Conservation (phyloP, 2,797 vertebrate species). For the Anolis apletophallus region DNA sequence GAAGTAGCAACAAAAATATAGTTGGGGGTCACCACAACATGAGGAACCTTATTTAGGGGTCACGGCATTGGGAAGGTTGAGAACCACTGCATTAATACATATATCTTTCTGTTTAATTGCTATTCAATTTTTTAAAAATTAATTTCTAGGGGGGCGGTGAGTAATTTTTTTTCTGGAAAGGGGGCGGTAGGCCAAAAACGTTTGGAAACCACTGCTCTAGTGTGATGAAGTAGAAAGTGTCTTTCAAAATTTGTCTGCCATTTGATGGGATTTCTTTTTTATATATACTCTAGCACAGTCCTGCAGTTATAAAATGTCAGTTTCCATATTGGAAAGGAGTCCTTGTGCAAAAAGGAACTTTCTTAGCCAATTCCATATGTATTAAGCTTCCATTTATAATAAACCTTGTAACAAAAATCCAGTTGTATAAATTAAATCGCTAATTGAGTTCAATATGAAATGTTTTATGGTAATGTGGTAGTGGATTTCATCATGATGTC, state of each 20-base stretch:
- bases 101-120: too few species aligned
- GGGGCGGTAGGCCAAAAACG: too few species aligned
- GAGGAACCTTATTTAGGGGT: too few species aligned
- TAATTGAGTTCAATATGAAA: slow-evolving; percentile 63
- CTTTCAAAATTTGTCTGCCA: not conserved
- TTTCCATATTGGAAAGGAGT: slow-evolving; percentile 28
- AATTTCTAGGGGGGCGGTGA: too few species aligned
- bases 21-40: too few species aligned
- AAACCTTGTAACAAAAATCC: slow-evolving; percentile 39
- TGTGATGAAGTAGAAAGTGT: not conserved
- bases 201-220: too few species aligned
- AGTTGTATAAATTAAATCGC: slow-evolving; percentile 64
- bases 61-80: too few species aligned
- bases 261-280: not conserved
- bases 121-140: too few species aligned
- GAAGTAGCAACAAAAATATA: too few species aligned
- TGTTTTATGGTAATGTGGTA: slow-evolving; percentile 48
- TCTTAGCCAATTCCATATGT: slow-evolving; percentile 42
- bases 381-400: slow-evolving; percentile 46
- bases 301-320: slow-evolving; percentile 1
- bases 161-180: too few species aligned
- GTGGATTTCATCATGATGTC: slow-evolving; percentile 39
- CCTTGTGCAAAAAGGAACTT: slow-evolving; percentile 23
- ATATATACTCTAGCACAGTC: not conserved
- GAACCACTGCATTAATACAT: too few species aligned